These are phyloP conservation scores for Suillia variegata DNA, from an alignment of 2,888 invertebrate species.

Conservation along the genomic window DNA sequence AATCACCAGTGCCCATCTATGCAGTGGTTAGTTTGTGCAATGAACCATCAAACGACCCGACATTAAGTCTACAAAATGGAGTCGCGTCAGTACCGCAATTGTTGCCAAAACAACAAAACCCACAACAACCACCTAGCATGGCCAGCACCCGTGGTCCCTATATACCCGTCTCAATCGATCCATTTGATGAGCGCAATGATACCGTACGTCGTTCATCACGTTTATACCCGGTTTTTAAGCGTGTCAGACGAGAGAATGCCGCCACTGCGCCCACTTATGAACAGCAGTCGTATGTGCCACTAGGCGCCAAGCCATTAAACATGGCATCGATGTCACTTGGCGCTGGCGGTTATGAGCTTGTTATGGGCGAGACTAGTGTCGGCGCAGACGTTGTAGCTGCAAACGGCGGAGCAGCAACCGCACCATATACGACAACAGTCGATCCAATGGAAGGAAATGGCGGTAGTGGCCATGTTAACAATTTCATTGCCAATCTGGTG, in stretches of 20 bases:
- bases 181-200: slow-evolving; percentile 44
- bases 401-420: background rate
- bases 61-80: background rate
- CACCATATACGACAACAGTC: background rate
- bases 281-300: background rate
- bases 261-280: slow-evolving; percentile 6
- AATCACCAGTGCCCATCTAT: slow-evolving; percentile 66
- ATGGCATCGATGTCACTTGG: no score
- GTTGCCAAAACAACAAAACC: background rate
- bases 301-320: slow-evolving; percentile 16
- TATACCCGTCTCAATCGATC: slow-evolving; percentile 55
- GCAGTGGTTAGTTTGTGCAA: slow-evolving; percentile 65
- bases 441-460: slow-evolving; percentile 33
- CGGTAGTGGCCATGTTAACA: slow-evolving; percentile 45
- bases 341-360: slow-evolving; percentile 30
- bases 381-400: background rate
- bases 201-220: slow-evolving; percentile 52
- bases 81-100: background rate
- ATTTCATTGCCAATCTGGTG: slow-evolving; percentile 57
- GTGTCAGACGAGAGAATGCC: slow-evolving; percentile 39
- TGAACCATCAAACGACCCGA: slow-evolving; percentile 3
- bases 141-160: slow-evolving; percentile 50
- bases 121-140: slow-evolving; percentile 17
- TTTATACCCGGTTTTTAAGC: slow-evolving; percentile 49
- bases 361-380: slow-evolving; percentile 32